Evolutionary conservation across 2,888 invertebrate genomes (phyloP), one percentile per base, ranked within the genome.

Genomic region (Apomyelois bistriatella): DNA sequence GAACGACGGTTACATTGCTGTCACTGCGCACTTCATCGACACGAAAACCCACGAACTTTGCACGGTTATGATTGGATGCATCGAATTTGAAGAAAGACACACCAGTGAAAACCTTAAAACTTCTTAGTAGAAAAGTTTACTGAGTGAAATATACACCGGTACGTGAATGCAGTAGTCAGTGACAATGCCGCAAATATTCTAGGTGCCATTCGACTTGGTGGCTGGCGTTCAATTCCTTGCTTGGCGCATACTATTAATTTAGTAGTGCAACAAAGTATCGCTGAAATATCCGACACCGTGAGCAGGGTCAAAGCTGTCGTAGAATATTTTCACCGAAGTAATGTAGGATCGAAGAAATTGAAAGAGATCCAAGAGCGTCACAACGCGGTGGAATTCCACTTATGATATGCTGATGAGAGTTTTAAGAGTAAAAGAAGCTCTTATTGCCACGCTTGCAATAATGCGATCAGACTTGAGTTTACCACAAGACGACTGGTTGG

Each of bases 331-430:
- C 54, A 60, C 12, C 16, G 61, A 17, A 59, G 58, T 35, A 9
- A 4, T 15, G 54, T 17, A 2, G 63, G 47, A 0, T n/a, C 28
- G 46, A 47, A 54, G 22, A 53, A 59, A 57, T 49, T 66, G 9
- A 32, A n/a, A 12, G 58, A 55, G 1, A 60, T 59, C 6, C 49
- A 64, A 58, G 50, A 58, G 6, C 32, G 59, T 61, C 1, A 7
- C 36, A 0, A 62, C 63, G 0, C 35, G 65, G 3, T 64, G 68
- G 68, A 64, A 66, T 42, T 68, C 64, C 1, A 60, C 59, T 0
- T 68, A 58, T 22, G 64, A 65, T 8, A 62, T 64, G 66, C 28
- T 22, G 22, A 22, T 22, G 22, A 22, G 22, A 5, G 6, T 65
- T 0, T 8, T 59, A 6, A 46, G 9, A 46, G 13, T 61, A 1